Conservation (phyloP, 1,140 invertebrate species). For the Anagrus nilaparvatae region DNA sequence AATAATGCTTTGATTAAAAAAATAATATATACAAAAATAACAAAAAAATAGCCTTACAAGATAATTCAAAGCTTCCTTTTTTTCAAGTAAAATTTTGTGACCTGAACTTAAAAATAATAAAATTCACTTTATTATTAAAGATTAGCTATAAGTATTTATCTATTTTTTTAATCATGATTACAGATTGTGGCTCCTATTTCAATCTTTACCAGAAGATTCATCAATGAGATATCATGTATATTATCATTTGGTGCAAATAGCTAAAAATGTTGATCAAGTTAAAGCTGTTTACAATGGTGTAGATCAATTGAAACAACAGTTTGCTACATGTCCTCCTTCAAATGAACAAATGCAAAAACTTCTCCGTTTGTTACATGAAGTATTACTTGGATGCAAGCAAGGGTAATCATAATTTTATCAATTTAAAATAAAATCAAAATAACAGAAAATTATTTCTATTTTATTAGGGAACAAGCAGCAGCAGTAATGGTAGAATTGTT, state of each 20-base stretch:
- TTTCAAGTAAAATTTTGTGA: background rate
- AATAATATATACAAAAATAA: background rate
- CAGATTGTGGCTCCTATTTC: slow-evolving; percentile 77
- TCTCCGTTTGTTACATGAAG: slow-evolving; percentile 80
- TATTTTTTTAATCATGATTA: slow-evolving; percentile 23
- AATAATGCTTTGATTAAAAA: background rate
- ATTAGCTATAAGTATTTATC: slow-evolving; percentile 8
- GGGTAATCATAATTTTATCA: slow-evolving; percentile 37
- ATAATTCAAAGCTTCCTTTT: background rate
- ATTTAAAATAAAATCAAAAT: background rate
- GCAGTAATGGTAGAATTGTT: slow-evolving; percentile 95
- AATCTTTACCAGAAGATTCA: slow-evolving; percentile 76
- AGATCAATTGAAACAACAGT: slow-evolving; percentile 74
- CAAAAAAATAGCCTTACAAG: background rate
- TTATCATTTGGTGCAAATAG: slow-evolving; percentile 80
- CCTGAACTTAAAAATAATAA: background rate
- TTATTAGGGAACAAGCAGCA: slow-evolving; percentile 73
- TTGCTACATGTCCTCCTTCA: slow-evolving; percentile 70
- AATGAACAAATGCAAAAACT: slow-evolving; percentile 90
- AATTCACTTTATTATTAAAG: slow-evolving; percentile 4
- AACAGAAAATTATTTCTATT: slow-evolving; percentile 17
- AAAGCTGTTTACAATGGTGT: slow-evolving; percentile 69
- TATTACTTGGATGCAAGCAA: slow-evolving; percentile 62
- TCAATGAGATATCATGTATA: slow-evolving; percentile 86
- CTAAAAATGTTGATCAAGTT: slow-evolving; percentile 76